Evolutionary conservation across 2,113 vertebrate species (phyloP).

Genomic region (Speoplatyrhinus poulsoni): DNA sequence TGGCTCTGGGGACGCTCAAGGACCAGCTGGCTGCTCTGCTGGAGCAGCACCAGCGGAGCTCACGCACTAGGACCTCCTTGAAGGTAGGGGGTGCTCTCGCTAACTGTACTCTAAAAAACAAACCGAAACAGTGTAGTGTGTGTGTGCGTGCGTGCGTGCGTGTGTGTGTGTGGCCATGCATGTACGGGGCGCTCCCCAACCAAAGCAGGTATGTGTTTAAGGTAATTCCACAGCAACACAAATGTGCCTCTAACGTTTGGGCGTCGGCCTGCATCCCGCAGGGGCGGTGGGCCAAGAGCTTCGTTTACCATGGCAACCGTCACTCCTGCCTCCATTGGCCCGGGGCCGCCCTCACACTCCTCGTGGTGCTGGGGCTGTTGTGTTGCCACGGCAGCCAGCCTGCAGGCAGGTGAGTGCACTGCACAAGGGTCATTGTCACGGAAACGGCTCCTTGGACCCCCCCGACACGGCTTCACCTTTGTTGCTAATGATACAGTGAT

Average conservation of each 20-base stretch:
- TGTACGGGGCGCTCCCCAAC: no score
- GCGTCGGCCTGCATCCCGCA: conserved; percentile 42
- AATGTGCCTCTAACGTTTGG: no score
- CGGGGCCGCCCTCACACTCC: conserved; percentile 87
- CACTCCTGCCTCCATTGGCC: conserved; percentile 97
- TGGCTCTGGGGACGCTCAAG: conserved; percentile 86
- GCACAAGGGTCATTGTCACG: neutral
- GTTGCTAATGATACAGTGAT: neutral
- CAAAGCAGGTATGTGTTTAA: no score
- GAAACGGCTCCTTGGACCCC: neutral
- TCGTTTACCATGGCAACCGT: conserved; percentile 91
- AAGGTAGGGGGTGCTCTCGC: conserved; percentile 71
- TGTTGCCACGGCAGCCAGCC: conserved; percentile 92
- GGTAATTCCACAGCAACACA: no score
- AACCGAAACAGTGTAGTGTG: no score
- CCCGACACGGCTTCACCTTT: neutral
- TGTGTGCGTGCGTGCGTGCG: no score
- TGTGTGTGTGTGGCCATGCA: no score
- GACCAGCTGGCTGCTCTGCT: conserved; percentile 87
- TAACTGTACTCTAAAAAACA: no score
- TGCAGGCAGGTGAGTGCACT: conserved; percentile 82
- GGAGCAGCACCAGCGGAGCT: conserved; percentile 85
- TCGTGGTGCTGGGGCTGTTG: conserved; percentile 86
- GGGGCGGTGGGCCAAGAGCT: conserved; percentile 87
- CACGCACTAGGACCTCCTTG: conserved; percentile 67